These are phyloP conservation scores for Pelecanus crispus DNA, from an alignment of 2,113 vertebrate species.

Conservation along the genomic window DNA sequence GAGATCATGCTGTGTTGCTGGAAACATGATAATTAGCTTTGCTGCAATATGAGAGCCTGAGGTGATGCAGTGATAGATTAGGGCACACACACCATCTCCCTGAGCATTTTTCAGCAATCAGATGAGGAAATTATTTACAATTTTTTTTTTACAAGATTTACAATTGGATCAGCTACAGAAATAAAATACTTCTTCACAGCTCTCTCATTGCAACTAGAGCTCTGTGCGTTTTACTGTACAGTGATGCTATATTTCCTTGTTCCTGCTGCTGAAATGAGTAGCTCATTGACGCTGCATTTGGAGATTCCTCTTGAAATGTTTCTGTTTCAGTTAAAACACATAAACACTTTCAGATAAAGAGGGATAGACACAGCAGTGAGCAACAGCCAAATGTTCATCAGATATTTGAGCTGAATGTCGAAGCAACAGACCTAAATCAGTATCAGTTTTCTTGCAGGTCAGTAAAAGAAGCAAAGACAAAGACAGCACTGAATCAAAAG, in stretches of 20 bases:
- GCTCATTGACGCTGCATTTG: neutral
- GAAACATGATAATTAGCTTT: constrained; percentile 49
- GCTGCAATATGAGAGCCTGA: constrained; percentile 50
- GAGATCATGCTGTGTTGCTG: constrained; percentile 18
- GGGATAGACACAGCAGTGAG: neutral
- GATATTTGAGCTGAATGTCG: neutral
- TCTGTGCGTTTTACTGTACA: neutral
- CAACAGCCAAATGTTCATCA: neutral
- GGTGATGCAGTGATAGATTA: constrained; percentile 31
- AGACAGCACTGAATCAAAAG: neutral
- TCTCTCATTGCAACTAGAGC: neutral
- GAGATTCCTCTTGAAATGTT: neutral
- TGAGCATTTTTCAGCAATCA: constrained; percentile 32
- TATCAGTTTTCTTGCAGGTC: neutral
- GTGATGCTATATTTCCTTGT: neutral
- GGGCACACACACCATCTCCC: neutral
- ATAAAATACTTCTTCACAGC: neutral
- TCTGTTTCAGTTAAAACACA: neutral
- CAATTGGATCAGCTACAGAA: neutral
- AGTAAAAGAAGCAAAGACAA: neutral
- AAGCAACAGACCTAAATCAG: neutral
- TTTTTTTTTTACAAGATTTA: too few species aligned
- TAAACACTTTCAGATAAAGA: neutral
- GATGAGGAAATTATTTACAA: constrained; percentile 5
- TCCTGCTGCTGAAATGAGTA: neutral